Conservation (phyloP, 2,113 vertebrate species). For the Arvicanthis niloticus region DNA sequence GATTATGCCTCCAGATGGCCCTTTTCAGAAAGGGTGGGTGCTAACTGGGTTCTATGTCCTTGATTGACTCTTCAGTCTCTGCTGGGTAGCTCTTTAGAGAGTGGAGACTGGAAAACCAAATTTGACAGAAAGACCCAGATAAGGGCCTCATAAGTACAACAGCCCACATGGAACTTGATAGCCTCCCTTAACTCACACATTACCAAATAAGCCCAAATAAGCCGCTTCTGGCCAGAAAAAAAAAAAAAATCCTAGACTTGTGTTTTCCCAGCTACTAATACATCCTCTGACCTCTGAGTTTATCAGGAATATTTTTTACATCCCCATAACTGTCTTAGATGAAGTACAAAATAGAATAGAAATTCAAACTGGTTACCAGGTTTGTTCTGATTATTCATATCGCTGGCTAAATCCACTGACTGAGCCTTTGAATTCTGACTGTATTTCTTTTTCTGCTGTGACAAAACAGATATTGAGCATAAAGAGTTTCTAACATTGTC, state of each 20-base stretch:
- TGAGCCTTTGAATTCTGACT: not conserved
- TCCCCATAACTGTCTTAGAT: not conserved
- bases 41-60: slow-evolving; percentile 56
- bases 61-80: not conserved
- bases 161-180: not conserved
- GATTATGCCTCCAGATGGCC: slow-evolving; percentile 57
- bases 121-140: not conserved
- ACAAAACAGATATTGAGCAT: not conserved
- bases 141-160: not conserved
- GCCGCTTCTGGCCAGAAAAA: not conserved
- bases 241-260: slow-evolving; percentile 5
- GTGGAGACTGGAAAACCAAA: not conserved
- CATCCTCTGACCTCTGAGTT: not conserved
- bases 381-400: not conserved
- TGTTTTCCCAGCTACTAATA: not conserved
- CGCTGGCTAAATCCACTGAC: not conserved
- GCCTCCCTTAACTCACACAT: not conserved
- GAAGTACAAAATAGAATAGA: not conserved
- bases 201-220: slow-evolving; percentile 69
- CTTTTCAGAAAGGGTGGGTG: slow-evolving; percentile 42
- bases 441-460: not conserved
- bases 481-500: not conserved
- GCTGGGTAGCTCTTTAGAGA: not conserved
- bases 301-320: not conserved
- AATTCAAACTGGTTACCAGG: not conserved